A percentile compares a stretch with the other conserved stretches of the same genome.
These are phyloP conservation scores for Micrasema minimum DNA, from an alignment of 1,140 invertebrate species.

Conservation along the genomic window DNA sequence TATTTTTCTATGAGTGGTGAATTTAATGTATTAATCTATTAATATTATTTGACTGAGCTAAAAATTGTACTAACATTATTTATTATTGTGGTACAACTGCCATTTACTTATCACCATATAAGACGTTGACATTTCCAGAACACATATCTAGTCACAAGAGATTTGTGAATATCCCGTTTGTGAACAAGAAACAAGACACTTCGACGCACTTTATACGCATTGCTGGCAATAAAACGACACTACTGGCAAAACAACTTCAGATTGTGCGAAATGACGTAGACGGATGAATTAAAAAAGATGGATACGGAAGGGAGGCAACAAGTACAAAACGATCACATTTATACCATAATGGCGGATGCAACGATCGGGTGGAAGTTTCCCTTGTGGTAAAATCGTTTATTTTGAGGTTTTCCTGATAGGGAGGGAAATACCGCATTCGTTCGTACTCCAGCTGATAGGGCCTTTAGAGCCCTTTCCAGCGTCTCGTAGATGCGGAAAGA, in stretches of 20 bases:
- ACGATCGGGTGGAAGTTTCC: background rate
- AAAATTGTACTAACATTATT: too few relatives aligned
- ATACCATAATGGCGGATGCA: background rate
- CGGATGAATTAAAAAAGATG: background rate
- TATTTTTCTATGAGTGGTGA: too few relatives aligned
- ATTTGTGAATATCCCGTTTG: conserved; percentile 14
- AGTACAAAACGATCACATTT: conserved; percentile 12
- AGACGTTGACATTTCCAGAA: conserved; percentile 29
- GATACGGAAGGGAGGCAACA: background rate
- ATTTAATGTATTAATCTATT: too few relatives aligned
- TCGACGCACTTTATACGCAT: conserved; percentile 24
- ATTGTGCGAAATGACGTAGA: conserved; percentile 18
- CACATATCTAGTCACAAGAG: conserved; percentile 3
- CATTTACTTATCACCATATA: too few relatives aligned
- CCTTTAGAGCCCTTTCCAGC: conserved; percentile 11
- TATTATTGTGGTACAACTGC: too few relatives aligned
- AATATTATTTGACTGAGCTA: too few relatives aligned
- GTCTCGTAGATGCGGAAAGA: conserved; percentile 11
- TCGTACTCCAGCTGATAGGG: background rate
- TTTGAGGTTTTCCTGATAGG: background rate
- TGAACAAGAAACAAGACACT: conserved; percentile 6
- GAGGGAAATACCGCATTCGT: conserved; percentile 1
- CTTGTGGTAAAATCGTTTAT: background rate
- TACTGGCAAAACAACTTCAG: conserved; percentile 25
- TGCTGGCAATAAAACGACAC: conserved; percentile 26